phyloP scores from a whole-genome alignment of 2,888 invertebrate species.

The Macrostomum cliftonense region DNA sequence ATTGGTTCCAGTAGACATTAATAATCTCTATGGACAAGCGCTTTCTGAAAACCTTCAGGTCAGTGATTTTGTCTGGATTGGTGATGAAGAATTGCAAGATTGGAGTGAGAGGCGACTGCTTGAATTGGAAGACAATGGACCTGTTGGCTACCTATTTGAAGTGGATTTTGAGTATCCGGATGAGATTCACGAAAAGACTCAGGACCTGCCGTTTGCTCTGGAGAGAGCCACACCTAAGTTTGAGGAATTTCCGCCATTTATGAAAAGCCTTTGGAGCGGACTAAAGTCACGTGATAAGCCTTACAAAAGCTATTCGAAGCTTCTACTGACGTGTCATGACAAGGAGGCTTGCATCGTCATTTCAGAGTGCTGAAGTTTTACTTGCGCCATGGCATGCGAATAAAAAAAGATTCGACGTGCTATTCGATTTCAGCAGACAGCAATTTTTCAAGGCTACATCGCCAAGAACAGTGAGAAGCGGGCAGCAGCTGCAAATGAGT shows the following conservation, averaged over 20 bases:
- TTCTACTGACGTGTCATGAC: slow-evolving; percentile 15
- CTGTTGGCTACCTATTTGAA: slow-evolving; percentile 29
- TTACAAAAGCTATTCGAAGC: slow-evolving; percentile 14
- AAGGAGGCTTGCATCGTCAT: slow-evolving; percentile 23
- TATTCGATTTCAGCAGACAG: slow-evolving; percentile 20
- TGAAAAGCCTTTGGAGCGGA: not conserved
- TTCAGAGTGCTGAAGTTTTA: slow-evolving; percentile 25
- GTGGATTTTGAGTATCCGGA: slow-evolving; percentile 37
- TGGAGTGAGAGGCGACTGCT: not conserved
- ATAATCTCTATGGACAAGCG: slow-evolving; percentile 21
- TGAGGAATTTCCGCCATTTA: slow-evolving; percentile 1
- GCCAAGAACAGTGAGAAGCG: slow-evolving; percentile 19
- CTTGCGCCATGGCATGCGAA: slow-evolving; percentile 15
- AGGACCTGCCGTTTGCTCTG: slow-evolving; percentile 22
- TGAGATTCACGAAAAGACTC: slow-evolving; percentile 25
- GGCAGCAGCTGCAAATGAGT: slow-evolving; percentile 21
- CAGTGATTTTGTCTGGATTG: slow-evolving; percentile 18
- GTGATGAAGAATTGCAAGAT: slow-evolving; percentile 18
- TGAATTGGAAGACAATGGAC: not conserved
- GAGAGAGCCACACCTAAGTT: slow-evolving; percentile 9
- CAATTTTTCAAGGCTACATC: slow-evolving; percentile 29
- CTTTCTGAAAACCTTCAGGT: slow-evolving; percentile 21
- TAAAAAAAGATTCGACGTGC: slow-evolving; percentile 20
- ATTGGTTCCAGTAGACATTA: slow-evolving; percentile 18
- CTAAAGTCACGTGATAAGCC: not conserved